These are phyloP conservation scores for Catalaphyllia jardinei DNA, from an alignment of 64 coral and sea anemone species.

Conservation along the genomic window DNA sequence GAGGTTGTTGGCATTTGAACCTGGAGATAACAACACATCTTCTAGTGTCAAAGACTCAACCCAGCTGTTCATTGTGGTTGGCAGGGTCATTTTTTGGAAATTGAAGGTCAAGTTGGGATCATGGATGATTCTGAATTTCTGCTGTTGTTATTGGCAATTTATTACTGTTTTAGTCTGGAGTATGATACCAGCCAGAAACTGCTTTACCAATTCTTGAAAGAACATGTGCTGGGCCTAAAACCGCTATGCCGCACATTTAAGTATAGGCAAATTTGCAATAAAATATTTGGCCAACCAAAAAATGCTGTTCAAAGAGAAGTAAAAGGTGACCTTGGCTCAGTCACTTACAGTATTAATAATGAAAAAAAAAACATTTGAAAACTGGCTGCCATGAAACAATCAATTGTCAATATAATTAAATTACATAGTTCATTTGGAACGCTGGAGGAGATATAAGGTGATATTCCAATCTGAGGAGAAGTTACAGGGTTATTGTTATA, in stretches of 20 bases:
- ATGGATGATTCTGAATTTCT: neutral
- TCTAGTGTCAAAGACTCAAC: neutral
- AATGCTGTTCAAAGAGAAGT: neutral
- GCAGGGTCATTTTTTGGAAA: neutral
- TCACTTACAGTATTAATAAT: too few species aligned
- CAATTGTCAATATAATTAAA: too few species aligned
- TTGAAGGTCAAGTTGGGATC: neutral
- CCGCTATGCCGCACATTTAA: neutral
- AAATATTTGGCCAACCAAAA: neutral
- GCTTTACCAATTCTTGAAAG: constrained; percentile 11
- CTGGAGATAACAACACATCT: neutral
- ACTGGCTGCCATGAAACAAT: too few species aligned
- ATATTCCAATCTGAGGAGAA: too few species aligned
- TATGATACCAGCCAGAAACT: constrained; percentile 13
- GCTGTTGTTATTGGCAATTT: neutral
- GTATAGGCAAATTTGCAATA: constrained; percentile 18
- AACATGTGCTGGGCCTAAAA: constrained; percentile 24
- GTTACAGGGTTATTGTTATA: too few species aligned
- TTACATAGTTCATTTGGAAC: too few species aligned
- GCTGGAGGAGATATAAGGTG: too few species aligned
- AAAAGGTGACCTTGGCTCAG: too few species aligned
- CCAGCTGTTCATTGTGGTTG: constrained; percentile 1
- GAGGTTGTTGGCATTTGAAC: neutral
- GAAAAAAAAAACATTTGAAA: too few species aligned
- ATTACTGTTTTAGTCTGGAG: constrained; percentile 13